Conservation (phyloP, 1,140 invertebrate species). For the Apolygus lucorum region DNA sequence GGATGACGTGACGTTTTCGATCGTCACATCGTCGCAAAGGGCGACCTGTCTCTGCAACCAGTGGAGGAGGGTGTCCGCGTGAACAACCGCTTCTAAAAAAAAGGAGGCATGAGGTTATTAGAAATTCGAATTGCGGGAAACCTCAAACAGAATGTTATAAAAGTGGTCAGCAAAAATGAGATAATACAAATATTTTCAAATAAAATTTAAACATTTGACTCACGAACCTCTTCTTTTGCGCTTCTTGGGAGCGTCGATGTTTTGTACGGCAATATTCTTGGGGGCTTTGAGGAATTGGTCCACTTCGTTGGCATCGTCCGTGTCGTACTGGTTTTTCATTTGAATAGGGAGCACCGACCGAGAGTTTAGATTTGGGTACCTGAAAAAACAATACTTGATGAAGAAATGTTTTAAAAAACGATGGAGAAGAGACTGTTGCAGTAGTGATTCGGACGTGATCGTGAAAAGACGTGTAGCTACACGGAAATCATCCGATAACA, state of each 20-base stretch:
- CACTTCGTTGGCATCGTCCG: conserved; percentile 47
- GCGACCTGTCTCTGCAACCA: conserved; percentile 70
- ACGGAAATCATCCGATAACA: not conserved
- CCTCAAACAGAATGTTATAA: too few species aligned
- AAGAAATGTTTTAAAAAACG: too few species aligned
- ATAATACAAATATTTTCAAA: too few species aligned
- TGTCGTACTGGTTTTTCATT: conserved; percentile 50
- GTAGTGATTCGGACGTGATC: too few species aligned
- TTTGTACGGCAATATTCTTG: conserved; percentile 31
- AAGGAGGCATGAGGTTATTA: not conserved
- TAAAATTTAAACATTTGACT: too few species aligned
- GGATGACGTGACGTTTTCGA: conserved; percentile 58
- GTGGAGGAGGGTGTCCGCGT: conserved; percentile 60
- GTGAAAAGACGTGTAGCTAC: not conserved
- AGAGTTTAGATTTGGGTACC: conserved; percentile 45
- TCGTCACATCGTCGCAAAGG: conserved; percentile 52
- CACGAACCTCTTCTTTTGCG: conserved; percentile 55
- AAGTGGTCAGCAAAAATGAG: too few species aligned
- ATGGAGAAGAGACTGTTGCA: too few species aligned
- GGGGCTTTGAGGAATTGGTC: conserved; percentile 40
- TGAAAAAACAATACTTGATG: too few species aligned
- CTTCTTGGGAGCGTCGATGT: conserved; percentile 50
- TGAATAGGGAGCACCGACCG: conserved; percentile 56
- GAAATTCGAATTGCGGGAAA: not conserved
- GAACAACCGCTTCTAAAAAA: conserved; percentile 39